These are phyloP conservation scores for Mustela lutreola DNA, from an alignment of 2,113 vertebrate genomes.

Conservation along the genomic window DNA sequence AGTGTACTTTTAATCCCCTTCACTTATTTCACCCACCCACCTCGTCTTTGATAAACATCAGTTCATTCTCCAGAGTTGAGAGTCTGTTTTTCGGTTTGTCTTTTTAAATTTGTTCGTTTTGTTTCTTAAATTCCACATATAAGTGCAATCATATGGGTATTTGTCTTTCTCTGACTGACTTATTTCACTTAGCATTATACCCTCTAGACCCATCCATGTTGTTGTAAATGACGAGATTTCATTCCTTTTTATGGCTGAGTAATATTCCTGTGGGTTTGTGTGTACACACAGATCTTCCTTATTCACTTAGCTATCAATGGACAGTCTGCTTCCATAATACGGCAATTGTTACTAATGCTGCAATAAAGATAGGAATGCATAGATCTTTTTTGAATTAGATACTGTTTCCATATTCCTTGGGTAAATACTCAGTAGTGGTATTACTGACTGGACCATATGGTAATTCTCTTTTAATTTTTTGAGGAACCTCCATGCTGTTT, in stretches of 20 bases:
- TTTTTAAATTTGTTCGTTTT: background rate
- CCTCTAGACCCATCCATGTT: background rate
- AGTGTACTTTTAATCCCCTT: background rate
- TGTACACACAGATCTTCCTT: background rate
- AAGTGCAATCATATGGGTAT: background rate
- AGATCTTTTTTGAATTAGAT: background rate
- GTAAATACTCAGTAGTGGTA: background rate
- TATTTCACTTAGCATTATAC: background rate
- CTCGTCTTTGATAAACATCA: background rate
- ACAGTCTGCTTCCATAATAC: background rate
- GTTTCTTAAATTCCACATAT: background rate
- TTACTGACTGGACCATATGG: background rate
- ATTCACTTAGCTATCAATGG: background rate
- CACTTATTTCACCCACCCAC: background rate
- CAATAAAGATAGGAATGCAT: background rate
- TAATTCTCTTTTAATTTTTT: background rate
- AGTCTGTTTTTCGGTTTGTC: background rate
- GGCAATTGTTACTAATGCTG: background rate
- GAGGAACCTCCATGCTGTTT: background rate
- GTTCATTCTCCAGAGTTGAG: background rate
- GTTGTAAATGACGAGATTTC: background rate
- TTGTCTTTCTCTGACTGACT: background rate
- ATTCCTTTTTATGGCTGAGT: background rate
- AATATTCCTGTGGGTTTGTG: background rate
- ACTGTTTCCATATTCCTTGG: background rate